Base-by-base conservation (phyloP, 1,140 invertebrate genomes). In the Lordiphosa stackelbergi region DNA sequence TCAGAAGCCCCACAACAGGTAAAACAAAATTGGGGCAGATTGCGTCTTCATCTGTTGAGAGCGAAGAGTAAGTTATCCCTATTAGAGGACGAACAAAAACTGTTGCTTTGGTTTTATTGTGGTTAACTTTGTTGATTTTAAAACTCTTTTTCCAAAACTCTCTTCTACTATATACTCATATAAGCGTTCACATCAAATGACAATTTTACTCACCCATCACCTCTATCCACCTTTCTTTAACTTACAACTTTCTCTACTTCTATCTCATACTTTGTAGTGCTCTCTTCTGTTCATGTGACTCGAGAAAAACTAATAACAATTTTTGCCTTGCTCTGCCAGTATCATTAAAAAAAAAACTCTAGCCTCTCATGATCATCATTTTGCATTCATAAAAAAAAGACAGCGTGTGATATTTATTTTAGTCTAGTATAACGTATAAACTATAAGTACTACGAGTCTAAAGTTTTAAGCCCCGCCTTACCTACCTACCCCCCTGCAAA, bases 1-100 rank as follows among this genome's bases (percentile, higher is more conserved):
- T 40, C 77, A 85, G 83, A 85, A 85, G 83, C 73, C 83, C 83
- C 84, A 84, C 83, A 72, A 57, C 84, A 75, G 71, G 77, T 83
- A 85, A 83, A 85, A 74, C 83, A 63, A 83, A 72, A 66, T 66
- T 79, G 83, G 78, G 84, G 77, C 84, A 75, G 63, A 85, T 73
- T 73, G 78, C 83, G 66, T 71, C 77, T 63, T 78, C 83, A 74
- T 83, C 84, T 57, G 71, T 84, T 75, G 84, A 85, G 66, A 73
- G 55, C 78, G 84, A 85, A 85, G 84, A 85, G 84, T 85, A 85
- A 85, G 84, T 85, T 61, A 65, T 75, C 65, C 65, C 65, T 34
- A 46, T 31, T 46, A 46, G 43, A 46, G 43, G 31, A 31, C 28
- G 31, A 34, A 36, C 34, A 49, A 5, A 48, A 31, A 66, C 70